Base-by-base conservation (phyloP, 2,113 vertebrate genomes). In the Syngnathus typhle region DNA sequence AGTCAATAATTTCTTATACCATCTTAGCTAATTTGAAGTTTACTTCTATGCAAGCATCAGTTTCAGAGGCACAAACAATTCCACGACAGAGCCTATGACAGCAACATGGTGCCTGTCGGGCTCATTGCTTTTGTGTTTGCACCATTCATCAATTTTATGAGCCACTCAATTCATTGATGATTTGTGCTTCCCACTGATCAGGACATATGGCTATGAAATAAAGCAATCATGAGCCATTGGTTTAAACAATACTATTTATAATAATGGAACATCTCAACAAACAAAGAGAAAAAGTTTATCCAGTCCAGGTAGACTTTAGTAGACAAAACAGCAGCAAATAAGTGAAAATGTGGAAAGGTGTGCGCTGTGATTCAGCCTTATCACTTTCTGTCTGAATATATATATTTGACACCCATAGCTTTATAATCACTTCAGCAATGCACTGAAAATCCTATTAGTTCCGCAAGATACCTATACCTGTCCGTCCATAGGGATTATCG, bases 71-170 rank as follows among this genome's bases (percentile, higher is more conserved):
- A 51, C 71, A 7, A 60, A 37, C 54, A 64, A 61, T 43, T 73
- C 32, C 32, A 60, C 47, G 58, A 62, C 39, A 62, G 61, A 76
- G 68, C 43, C 44, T 63, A 72, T 78, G 84, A 80, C 85, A 76
- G 27, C 63, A 87, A 90, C 79, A 79, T 79, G 81, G 49, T 56
- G 85, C 73, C 73, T 70, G 73, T 88, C 91, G 86, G 88, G 89
- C 89, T 92, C 83, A 82, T 87, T 91, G 81, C 85, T 89, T 84
- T 79, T 87, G 90, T 82, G 81, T 85, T 87, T 84, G 85, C 84
- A 76, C 90, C 90, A 92, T 93, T 92, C 87, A 94, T 94, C 93
- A 94, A 77, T 92, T 91, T 93, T 94, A 94, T 86, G 90, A 93
- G 90, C 87, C 90, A 92, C 92, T 93, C 91, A 88, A 88, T 90